These are phyloP conservation scores for Lucinisca nassula DNA, from an alignment of 2,888 invertebrate species.

Conservation along the genomic window DNA sequence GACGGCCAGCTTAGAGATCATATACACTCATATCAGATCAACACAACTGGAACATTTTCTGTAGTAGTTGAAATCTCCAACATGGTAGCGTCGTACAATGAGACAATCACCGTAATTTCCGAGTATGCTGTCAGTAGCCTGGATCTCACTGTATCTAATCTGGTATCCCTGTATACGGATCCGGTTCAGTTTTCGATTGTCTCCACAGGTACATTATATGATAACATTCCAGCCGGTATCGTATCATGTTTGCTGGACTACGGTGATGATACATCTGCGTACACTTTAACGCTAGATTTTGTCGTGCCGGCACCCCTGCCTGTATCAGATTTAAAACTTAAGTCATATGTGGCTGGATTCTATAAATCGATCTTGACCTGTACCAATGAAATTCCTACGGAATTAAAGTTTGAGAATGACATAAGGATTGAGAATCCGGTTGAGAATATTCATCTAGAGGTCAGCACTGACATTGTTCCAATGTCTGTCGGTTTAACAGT, in stretches of 20 bases:
- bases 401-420: neutral
- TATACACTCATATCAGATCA: neutral
- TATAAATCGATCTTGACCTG: constrained; percentile 6
- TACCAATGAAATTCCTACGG: constrained; percentile 26
- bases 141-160: neutral
- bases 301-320: neutral
- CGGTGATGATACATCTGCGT: neutral
- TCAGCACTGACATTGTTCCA: neutral
- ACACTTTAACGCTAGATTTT: neutral
- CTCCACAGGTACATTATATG: too few relatives aligned
- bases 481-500: neutral
- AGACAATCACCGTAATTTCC: neutral
- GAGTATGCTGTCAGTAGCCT: neutral
- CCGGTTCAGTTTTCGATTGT: neutral
- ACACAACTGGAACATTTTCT: neutral
- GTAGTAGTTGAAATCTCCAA: constrained; percentile 24
- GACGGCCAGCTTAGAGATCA: neutral
- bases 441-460: neutral
- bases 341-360: neutral
- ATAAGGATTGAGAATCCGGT: constrained; percentile 27
- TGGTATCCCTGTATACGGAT: neutral
- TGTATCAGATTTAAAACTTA: neutral
- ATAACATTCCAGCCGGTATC: neutral
- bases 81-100: neutral
- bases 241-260: neutral